These are phyloP conservation scores for Drosophila fuyamai DNA, from an alignment of 1,140 invertebrate genomes.

Conservation along the genomic window DNA sequence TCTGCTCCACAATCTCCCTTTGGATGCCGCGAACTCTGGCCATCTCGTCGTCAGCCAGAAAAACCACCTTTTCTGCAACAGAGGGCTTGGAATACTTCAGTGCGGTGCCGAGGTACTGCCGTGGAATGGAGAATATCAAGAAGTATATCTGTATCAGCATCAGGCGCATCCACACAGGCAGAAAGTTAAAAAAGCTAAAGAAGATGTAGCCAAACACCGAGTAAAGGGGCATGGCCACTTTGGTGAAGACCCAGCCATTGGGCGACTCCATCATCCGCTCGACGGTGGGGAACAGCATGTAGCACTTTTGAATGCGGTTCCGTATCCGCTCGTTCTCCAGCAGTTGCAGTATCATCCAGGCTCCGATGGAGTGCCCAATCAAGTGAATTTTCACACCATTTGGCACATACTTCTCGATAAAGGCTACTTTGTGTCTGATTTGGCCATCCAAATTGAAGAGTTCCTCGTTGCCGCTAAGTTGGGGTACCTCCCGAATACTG, in stretches of 20 bases:
- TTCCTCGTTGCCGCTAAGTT: slow-evolving; percentile 85
- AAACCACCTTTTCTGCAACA: slow-evolving; percentile 86
- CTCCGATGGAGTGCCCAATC: slow-evolving; percentile 94
- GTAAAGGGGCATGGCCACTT: slow-evolving; percentile 72
- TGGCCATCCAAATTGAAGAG: slow-evolving; percentile 90
- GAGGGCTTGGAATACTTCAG: slow-evolving; percentile 86
- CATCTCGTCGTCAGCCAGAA: slow-evolving; percentile 88
- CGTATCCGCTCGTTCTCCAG: slow-evolving; percentile 87
- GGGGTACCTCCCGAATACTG: slow-evolving; percentile 83
- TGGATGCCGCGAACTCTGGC: slow-evolving; percentile 87
- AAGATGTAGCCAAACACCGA: slow-evolving; percentile 76
- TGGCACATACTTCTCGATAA: slow-evolving; percentile 90
- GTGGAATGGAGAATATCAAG: slow-evolving; percentile 85
- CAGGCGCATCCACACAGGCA: slow-evolving; percentile 86
- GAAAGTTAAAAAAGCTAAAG: slow-evolving; percentile 82
- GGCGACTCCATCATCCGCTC: slow-evolving; percentile 90
- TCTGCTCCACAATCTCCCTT: slow-evolving; percentile 85
- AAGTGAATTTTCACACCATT: slow-evolving; percentile 89
- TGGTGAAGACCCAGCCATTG: slow-evolving; percentile 88
- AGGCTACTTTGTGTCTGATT: slow-evolving; percentile 91
- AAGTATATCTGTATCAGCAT: slow-evolving; percentile 86
- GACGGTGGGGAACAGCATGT: slow-evolving; percentile 93
- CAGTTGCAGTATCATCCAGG: slow-evolving; percentile 91
- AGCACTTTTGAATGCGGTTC: slow-evolving; percentile 86
- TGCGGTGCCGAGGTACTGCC: slow-evolving; percentile 82